A percentile compares a stretch with the other conserved stretches of the same genome.
Conservation (phyloP, 1,140 invertebrate species). For the Lethrus apterus region DNA sequence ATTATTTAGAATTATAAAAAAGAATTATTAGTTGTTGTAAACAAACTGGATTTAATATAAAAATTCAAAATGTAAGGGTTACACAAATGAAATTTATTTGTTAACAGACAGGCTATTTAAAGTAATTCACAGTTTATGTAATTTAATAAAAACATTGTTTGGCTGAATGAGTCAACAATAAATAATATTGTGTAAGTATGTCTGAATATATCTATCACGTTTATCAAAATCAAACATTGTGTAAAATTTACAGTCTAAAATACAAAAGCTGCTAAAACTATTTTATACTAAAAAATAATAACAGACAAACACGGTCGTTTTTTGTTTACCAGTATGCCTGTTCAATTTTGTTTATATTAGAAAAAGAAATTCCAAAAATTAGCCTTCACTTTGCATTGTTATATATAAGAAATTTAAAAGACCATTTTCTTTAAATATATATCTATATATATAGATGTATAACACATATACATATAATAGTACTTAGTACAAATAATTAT, state of each 20-base stretch:
- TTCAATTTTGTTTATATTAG: conserved; percentile 6
- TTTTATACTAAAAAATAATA: conserved; percentile 19
- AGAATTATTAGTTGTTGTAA: not conserved
- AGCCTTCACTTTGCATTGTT: conserved; percentile 10
- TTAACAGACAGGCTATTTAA: conserved; percentile 16
- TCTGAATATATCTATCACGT: conserved; percentile 21
- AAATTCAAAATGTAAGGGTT: too few species aligned
- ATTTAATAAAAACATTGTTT: conserved; percentile 1
- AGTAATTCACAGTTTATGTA: conserved; percentile 8
- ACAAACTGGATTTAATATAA: not conserved
- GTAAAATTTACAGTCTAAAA: conserved; percentile 28
- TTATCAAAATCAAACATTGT: conserved; percentile 19
- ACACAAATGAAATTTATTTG: conserved; percentile 11
- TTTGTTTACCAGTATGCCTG: conserved; percentile 16
- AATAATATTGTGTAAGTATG: conserved; percentile 19
- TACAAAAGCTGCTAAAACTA: conserved; percentile 32
- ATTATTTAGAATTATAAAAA: not conserved
- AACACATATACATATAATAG: too few species aligned
- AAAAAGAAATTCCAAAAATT: conserved; percentile 9
- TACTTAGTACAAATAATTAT: too few species aligned
- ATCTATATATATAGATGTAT: not conserved
- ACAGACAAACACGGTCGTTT: conserved; percentile 19
- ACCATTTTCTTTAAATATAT: conserved; percentile 2
- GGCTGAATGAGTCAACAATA: conserved; percentile 10
- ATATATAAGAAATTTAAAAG: conserved; percentile 9